phyloP scores from a whole-genome alignment of 2,113 vertebrate genomes.

The Glareola pratincola region DNA sequence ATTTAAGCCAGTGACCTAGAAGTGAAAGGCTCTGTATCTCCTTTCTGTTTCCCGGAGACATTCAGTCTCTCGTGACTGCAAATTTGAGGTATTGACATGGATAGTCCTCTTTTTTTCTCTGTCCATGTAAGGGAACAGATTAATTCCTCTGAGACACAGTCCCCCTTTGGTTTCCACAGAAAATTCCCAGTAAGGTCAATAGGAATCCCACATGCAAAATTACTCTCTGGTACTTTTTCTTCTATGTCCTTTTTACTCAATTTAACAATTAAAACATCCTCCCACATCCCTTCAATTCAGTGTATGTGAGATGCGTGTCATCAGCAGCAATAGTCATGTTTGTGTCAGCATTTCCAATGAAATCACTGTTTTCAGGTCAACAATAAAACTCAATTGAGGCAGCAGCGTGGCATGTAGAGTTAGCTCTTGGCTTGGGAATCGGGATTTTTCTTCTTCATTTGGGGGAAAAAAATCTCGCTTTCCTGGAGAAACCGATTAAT shows the following conservation, averaged over 20 bases:
- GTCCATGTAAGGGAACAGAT: not conserved
- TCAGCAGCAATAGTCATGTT: conserved; percentile 54
- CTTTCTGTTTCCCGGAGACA: conserved; percentile 39
- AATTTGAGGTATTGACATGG: conserved; percentile 48
- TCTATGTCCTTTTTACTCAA: conserved; percentile 27
- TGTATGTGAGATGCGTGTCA: conserved; percentile 22
- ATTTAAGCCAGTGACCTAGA: conserved; percentile 66
- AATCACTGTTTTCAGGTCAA: conserved; percentile 64
- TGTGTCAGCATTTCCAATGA: conserved; percentile 62
- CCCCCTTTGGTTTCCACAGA: not conserved
- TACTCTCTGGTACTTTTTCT: not conserved
- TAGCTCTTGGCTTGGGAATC: not conserved
- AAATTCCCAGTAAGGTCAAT: conserved; percentile 23
- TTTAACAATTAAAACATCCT: conserved; percentile 47
- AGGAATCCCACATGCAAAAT: conserved; percentile 14
- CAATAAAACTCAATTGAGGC: conserved; percentile 23
- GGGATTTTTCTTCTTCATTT: conserved; percentile 8
- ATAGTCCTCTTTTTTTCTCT: not conserved
- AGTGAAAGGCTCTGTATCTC: conserved; percentile 46
- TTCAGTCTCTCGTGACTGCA: conserved; percentile 37
- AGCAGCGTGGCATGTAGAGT: not conserved
- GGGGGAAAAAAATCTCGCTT: not conserved
- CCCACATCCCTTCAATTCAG: conserved; percentile 21
- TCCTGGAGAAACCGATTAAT: not conserved
- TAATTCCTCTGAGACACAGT: not conserved